Conservation (phyloP, 2,888 invertebrate genomes). For the Lasioglossum figueresi region DNA sequence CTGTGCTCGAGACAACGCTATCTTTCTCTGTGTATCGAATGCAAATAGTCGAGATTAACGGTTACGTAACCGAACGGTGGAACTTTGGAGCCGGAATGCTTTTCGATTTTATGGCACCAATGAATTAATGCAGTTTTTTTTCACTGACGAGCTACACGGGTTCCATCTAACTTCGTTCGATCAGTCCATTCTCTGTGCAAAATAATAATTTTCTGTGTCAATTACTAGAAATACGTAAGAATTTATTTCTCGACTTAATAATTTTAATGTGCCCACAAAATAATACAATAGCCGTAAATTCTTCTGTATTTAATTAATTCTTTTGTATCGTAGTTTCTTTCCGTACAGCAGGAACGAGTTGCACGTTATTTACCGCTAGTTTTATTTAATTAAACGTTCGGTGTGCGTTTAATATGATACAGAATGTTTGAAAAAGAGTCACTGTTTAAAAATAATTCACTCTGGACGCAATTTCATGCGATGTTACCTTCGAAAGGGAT, state of each 20-base stretch:
- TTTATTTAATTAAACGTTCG: not conserved
- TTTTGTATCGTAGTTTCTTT: not conserved
- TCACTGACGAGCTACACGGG: not conserved
- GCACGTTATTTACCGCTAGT: not conserved
- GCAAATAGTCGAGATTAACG: conserved; percentile 14
- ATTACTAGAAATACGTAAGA: not conserved
- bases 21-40: conserved; percentile 2
- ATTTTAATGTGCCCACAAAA: not conserved
- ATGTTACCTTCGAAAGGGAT: not conserved
- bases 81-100: not conserved
- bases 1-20: not conserved
- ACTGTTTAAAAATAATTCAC: not conserved
- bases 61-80: conserved; percentile 3
- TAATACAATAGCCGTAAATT: no score
- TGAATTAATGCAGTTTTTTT: not conserved
- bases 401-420: not conserved
- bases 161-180: not conserved
- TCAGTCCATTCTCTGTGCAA: not conserved
- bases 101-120: not conserved
- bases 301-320: not conserved
- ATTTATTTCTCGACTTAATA: not conserved
- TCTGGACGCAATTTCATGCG: not conserved
- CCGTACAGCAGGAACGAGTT: not conserved
- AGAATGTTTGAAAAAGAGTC: not conserved
- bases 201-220: not conserved